Percentiles rank a stretch among this genome's conserved stretches.
These are phyloP conservation scores for Hyposmocoma kahamanoa DNA, from an alignment of 1,140 invertebrate species.

Conservation along the genomic window DNA sequence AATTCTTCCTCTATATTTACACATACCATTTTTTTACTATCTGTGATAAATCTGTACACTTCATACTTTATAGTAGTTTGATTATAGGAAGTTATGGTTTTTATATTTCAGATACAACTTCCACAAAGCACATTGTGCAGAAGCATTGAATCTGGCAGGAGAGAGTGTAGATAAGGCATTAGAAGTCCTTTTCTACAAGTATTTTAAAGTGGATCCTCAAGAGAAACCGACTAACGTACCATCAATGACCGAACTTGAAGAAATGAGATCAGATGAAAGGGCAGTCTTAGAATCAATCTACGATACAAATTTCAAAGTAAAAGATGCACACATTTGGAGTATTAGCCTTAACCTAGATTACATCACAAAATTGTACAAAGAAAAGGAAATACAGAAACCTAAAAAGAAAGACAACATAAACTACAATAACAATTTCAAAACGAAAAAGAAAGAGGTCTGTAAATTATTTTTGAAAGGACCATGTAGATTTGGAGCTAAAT, in stretches of 20 bases:
- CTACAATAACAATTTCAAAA: slow-evolving; percentile 61
- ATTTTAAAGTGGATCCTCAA: slow-evolving; percentile 74
- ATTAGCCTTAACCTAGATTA: slow-evolving; percentile 80
- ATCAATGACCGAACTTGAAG: slow-evolving; percentile 72
- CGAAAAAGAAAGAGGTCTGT: slow-evolving; percentile 78
- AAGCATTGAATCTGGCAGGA: slow-evolving; percentile 78
- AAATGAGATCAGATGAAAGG: slow-evolving; percentile 80
- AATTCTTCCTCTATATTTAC: no score
- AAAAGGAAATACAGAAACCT: slow-evolving; percentile 61
- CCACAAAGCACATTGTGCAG: slow-evolving; percentile 80
- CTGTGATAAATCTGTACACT: no score
- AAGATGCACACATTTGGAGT: slow-evolving; percentile 80
- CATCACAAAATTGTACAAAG: slow-evolving; percentile 76
- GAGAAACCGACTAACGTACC: slow-evolving; percentile 54
- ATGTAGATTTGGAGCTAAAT: slow-evolving; percentile 81
- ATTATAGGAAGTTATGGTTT: background rate
- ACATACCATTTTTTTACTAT: no score
- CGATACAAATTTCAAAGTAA: slow-evolving; percentile 78
- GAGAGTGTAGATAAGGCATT: slow-evolving; percentile 80
- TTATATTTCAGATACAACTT: slow-evolving; percentile 78
- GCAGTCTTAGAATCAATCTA: slow-evolving; percentile 84
- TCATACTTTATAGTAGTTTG: no score
- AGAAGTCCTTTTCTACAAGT: slow-evolving; percentile 80
- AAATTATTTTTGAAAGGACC: slow-evolving; percentile 79
- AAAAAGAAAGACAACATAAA: slow-evolving; percentile 59